Percentiles rank a stretch among this genome's conserved stretches.
Conservation (phyloP, 1,140 invertebrate species). For the Mycetomoellerius zeteki region DNA sequence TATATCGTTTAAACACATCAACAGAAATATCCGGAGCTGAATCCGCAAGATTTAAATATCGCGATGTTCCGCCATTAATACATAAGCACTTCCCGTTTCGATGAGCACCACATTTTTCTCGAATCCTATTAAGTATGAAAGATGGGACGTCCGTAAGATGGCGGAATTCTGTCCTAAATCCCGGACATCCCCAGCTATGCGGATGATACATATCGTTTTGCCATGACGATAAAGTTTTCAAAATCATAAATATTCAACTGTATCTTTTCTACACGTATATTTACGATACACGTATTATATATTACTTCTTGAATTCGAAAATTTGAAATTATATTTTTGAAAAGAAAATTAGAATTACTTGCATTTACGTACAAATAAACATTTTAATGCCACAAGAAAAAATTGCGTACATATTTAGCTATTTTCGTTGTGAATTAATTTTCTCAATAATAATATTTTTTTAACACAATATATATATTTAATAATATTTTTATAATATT, state of each 20-base stretch:
- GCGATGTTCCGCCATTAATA: conserved; percentile 44
- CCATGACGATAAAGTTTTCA: conserved; percentile 53
- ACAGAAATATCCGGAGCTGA: conserved; percentile 47
- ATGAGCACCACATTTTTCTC: conserved; percentile 54
- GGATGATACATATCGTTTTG: conserved; percentile 49
- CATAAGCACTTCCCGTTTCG: conserved; percentile 55
- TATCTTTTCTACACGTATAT: not conserved
- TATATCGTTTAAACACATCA: not conserved
- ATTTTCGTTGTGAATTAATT: not conserved
- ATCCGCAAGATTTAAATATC: conserved; percentile 59
- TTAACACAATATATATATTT: no score
- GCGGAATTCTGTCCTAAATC: conserved; percentile 61
- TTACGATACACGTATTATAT: no score
- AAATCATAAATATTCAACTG: conserved; percentile 45
- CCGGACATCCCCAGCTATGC: conserved; percentile 19
- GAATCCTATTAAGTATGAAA: conserved; percentile 59
- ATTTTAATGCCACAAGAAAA: not conserved
- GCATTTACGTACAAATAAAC: not conserved
- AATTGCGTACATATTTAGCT: not conserved
- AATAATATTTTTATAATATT: no score
- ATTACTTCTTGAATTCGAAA: not conserved
- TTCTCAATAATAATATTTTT: not conserved
- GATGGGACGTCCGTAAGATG: conserved; percentile 60
- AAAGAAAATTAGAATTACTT: not conserved
- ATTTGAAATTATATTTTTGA: not conserved